phyloP scores from a whole-genome alignment of 2,888 invertebrate species.

The Agonopterix subpropinquella region DNA sequence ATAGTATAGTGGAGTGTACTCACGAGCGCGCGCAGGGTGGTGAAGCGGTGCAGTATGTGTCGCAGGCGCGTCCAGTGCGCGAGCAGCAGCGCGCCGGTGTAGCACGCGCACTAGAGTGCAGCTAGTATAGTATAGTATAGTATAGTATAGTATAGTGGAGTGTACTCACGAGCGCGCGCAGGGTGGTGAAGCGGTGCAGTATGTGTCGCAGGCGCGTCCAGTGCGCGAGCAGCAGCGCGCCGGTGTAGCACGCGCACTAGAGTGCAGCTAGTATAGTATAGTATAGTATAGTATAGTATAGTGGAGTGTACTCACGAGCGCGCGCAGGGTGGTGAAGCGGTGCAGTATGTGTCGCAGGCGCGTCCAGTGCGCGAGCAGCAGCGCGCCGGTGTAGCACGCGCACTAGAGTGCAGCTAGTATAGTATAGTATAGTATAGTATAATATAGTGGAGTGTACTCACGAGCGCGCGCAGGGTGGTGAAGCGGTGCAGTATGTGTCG shows the following conservation, averaged over 20 bases:
- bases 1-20: neutral
- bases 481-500: no score
- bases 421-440: no score
- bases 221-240: slow-evolving; percentile 55
- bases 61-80: slow-evolving; percentile 64
- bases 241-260: slow-evolving; percentile 75
- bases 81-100: slow-evolving; percentile 69
- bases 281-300: slow-evolving; percentile 18
- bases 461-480: no score
- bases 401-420: no score
- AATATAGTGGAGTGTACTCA: no score
- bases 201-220: slow-evolving; percentile 66
- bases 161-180: slow-evolving; percentile 52
- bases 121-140: no score
- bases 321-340: slow-evolving; percentile 49
- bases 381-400: slow-evolving; percentile 65
- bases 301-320: slow-evolving; percentile 40
- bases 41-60: slow-evolving; percentile 52
- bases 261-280: no score
- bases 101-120: slow-evolving; percentile 63
- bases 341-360: slow-evolving; percentile 57
- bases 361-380: slow-evolving; percentile 53
- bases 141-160: slow-evolving; percentile 56
- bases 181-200: slow-evolving; percentile 44
- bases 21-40: slow-evolving; percentile 58